Conservation (phyloP, 2,113 vertebrate species). For the Platanista minor region DNA sequence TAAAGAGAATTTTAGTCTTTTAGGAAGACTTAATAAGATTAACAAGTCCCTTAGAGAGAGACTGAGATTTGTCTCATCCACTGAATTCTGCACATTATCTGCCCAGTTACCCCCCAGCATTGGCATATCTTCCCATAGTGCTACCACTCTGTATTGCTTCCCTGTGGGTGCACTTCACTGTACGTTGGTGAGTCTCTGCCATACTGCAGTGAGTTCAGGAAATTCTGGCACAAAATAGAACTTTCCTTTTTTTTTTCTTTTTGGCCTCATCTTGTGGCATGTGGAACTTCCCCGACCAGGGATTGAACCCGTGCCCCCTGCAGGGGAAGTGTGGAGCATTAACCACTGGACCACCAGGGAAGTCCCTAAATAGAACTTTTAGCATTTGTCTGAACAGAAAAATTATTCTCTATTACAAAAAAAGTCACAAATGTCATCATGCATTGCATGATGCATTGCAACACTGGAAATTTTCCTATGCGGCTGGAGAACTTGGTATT, state of each 20-base stretch:
- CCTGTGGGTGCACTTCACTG: neutral
- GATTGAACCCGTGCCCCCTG: too few relatives aligned
- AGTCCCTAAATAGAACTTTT: neutral
- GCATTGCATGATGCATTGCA: neutral
- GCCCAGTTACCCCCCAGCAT: rapidly evolving
- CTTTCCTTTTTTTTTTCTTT: neutral
- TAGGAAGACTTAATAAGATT: neutral
- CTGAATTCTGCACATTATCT: neutral
- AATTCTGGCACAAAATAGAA: neutral
- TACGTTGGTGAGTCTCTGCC: neutral
- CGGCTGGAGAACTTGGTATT: neutral
- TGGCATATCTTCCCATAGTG: rapidly evolving
- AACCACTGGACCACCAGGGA: too few relatives aligned
- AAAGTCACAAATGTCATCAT: neutral
- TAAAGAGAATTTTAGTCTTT: neutral
- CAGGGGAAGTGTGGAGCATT: too few relatives aligned
- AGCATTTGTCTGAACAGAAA: neutral
- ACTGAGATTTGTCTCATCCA: neutral
- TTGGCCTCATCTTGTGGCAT: too few relatives aligned
- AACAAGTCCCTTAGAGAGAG: neutral
- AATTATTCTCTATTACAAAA: neutral
- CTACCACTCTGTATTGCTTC: rapidly evolving
- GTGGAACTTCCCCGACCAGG: too few relatives aligned
- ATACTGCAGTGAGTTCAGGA: neutral
- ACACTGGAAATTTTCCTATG: neutral